Evolutionary conservation across 2,113 vertebrate genomes (phyloP).

Genomic region (Lepidothrix coronata): DNA sequence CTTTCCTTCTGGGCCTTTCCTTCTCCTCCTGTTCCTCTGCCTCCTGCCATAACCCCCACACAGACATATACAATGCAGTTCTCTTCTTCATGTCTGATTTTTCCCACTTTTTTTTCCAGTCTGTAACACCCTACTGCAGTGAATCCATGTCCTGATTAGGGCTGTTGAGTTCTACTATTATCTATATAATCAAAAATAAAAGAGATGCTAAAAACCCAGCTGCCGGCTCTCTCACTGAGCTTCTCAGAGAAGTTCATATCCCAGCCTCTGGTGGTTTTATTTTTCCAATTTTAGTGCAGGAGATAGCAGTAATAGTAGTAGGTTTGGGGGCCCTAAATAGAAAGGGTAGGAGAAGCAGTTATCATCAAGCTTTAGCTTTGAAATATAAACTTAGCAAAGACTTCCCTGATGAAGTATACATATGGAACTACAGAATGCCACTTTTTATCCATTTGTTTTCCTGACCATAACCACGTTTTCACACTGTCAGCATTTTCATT

Average conservation of each 20-base stretch:
- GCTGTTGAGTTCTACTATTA: background rate
- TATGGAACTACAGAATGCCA: constrained; percentile 76
- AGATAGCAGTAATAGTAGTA: constrained; percentile 21
- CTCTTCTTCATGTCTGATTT: background rate
- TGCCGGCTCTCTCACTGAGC: constrained; percentile 20
- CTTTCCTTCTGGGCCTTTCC: background rate
- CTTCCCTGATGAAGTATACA: constrained; percentile 73
- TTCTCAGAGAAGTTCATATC: constrained; percentile 29
- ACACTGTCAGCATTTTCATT: constrained; percentile 83
- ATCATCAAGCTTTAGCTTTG: constrained; percentile 68
- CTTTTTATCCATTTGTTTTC: constrained; percentile 79
- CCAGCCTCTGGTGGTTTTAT: background rate
- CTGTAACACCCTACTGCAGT: background rate
- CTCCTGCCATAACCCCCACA: background rate
- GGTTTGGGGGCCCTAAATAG: constrained; percentile 41
- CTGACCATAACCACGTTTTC: constrained; percentile 81
- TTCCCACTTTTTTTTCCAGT: fast-evolving
- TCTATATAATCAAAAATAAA: constrained; percentile 9
- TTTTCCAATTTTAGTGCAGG: background rate
- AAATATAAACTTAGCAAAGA: constrained; percentile 70
- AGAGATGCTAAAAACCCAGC: constrained; percentile 46
- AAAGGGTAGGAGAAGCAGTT: constrained; percentile 65
- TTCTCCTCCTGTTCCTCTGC: background rate
- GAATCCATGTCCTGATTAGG: background rate
- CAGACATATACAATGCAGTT: background rate